Base-by-base conservation (phyloP, 23 tunicate genomes). In the Halocynthia aurantium region DNA sequence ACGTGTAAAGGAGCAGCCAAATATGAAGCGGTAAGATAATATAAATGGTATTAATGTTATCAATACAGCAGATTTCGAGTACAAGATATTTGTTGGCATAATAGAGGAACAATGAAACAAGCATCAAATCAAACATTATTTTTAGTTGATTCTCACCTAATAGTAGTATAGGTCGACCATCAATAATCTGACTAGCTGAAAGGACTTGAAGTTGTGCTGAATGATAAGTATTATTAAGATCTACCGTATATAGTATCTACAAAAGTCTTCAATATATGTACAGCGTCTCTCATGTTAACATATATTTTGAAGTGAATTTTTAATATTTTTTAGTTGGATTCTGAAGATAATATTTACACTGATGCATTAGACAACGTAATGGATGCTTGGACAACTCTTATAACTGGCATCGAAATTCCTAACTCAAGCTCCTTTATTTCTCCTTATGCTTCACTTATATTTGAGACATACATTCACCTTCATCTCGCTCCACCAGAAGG, bases 401-500 rank as follows among this genome's bases (percentile, higher is more conserved):
- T 84, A 7, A 76, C 70, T 50, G 15, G 65, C 9, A 80, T 80
- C 81, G 72, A 65, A 0, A 81, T 72, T 8, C 44, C 52, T 5
- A 80, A 74, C 53, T 58, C 52, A 6, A 49, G 55, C 8, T 10
- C 6, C 7, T 62, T 75, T 52, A 71, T 81, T 69, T 18, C 82
- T 50, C 84, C 87, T 13, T 78, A 76, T 54, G 84, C 87, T 5
- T 31, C 11, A 18, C 57, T 51, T 1, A 76, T 89, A 13, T 67
- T 89, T 40, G 81, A 84, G 49, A 61, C 53, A 10, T 89, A 67
- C 56, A 66, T 89, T 53, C 83, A 80, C 7, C 84, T 78, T 52
- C 96, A 89, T 76, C 18, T 84, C 9, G 50, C 77, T 5, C 79
- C 85, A 56, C 96, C 88, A 53, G 85, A 83, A 17, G 96, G 96